phyloP scores from a whole-genome alignment of 2,888 invertebrate species.

The Ditula angustiorana region DNA sequence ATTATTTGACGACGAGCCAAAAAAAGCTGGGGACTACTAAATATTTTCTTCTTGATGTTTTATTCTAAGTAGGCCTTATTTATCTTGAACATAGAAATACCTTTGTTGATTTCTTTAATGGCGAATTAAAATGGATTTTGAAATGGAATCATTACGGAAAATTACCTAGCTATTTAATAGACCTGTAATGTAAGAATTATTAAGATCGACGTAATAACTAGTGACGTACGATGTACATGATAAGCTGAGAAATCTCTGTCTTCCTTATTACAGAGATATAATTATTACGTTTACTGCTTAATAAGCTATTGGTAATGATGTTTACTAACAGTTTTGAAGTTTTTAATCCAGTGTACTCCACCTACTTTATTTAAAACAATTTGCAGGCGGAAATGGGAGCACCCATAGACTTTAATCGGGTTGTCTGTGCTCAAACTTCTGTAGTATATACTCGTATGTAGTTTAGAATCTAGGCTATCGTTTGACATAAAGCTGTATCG shows the following conservation, averaged over 20 bases:
- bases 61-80: too few species aligned
- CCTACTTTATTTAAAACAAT: too few species aligned
- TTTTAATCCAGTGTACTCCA: too few species aligned
- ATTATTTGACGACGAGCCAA: too few species aligned
- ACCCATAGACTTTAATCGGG: too few species aligned
- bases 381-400: too few species aligned
- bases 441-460: too few species aligned
- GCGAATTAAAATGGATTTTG: neutral
- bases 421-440: too few species aligned
- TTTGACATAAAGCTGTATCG: conserved; percentile 32
- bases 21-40: too few species aligned
- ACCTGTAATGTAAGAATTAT: conserved; percentile 21
- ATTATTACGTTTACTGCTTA: neutral
- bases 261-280: neutral
- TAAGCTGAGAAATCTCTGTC: conserved; percentile 3
- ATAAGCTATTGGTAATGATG: too few species aligned
- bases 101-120: neutral
- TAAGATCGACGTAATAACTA: conserved; percentile 23
- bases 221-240: conserved; percentile 28
- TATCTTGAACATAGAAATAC: neutral
- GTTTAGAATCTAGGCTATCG: conserved; percentile 21
- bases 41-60: too few species aligned
- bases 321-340: too few species aligned
- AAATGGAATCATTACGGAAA: conserved; percentile 7
- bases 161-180: conserved; percentile 20